Percentiles rank a stretch among this genome's conserved stretches.
Conservation (phyloP, 2,888 invertebrate species). For the Acronicta psi region DNA sequence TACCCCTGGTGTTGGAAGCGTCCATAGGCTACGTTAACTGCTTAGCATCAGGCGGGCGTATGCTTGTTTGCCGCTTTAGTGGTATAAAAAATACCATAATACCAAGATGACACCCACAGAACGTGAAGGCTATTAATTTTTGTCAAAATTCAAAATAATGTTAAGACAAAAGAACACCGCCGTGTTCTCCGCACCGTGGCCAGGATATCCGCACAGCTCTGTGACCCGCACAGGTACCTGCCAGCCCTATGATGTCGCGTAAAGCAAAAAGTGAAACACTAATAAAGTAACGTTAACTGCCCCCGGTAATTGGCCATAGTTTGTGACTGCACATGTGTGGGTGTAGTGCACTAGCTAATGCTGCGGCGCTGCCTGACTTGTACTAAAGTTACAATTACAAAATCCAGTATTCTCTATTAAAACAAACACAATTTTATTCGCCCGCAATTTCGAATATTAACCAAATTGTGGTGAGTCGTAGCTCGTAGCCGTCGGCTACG, state of each 20-base stretch:
- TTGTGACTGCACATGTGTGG: slow-evolving; percentile 10
- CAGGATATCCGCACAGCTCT: no score
- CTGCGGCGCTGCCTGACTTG: slow-evolving; percentile 3
- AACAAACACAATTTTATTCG: background rate
- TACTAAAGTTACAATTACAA: background rate
- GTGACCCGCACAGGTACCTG: background rate
- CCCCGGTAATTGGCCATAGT: slow-evolving; percentile 38
- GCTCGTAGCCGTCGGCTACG: slow-evolving; percentile 22
- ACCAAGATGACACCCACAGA: no score
- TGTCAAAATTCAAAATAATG: background rate
- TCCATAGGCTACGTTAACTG: no score
- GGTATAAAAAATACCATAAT: no score
- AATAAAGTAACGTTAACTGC: slow-evolving; percentile 44
- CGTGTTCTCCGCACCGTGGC: no score
- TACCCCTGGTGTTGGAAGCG: no score
- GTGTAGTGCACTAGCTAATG: slow-evolving; percentile 7
- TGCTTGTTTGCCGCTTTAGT: no score
- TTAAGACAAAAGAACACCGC: no score
- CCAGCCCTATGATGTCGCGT: slow-evolving; percentile 40
- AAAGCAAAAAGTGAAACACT: slow-evolving; percentile 46
- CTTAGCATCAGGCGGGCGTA: no score
- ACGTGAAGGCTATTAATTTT: no score
- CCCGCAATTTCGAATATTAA: background rate
- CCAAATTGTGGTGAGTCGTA: background rate
- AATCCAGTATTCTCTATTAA: background rate